Conservation (phyloP, 1,140 invertebrate species). For the Olivierus martensii region DNA sequence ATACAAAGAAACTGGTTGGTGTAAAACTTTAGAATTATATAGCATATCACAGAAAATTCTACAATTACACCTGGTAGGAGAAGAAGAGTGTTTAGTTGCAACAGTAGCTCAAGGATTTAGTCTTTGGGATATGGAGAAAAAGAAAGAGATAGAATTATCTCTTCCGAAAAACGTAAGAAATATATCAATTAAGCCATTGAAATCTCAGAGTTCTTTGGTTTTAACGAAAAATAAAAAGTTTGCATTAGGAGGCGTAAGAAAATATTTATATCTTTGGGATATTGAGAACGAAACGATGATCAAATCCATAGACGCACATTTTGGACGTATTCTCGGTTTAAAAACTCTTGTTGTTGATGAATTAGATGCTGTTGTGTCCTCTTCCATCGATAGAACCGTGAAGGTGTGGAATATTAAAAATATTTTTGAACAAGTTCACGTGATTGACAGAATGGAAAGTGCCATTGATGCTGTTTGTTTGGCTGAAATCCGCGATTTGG, state of each 20-base stretch:
- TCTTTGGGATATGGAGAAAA: conserved; percentile 20
- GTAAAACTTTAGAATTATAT: too few species aligned
- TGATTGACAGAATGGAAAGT: conserved; percentile 87
- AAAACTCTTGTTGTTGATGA: conserved; percentile 67
- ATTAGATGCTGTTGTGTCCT: conserved; percentile 89
- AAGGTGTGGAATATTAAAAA: conserved; percentile 99
- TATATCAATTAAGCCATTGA: conserved; percentile 75
- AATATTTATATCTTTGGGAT: conserved; percentile 91
- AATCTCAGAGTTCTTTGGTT: conserved; percentile 71
- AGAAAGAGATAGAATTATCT: conserved; percentile 42
- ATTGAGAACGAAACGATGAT: conserved; percentile 59
- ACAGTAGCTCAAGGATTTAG: not conserved
- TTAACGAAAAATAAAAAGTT: conserved; percentile 79
- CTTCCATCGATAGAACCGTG: conserved; percentile 92
- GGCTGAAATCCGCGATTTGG: conserved; percentile 53
- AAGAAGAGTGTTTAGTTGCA: conserved; percentile 7
- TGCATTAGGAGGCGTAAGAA: conserved; percentile 86
- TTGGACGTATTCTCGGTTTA: conserved; percentile 86
- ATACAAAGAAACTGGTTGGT: too few species aligned
- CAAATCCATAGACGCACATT: conserved; percentile 91
- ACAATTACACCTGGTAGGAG: not conserved
- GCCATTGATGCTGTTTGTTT: conserved; percentile 83
- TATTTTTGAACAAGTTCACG: conserved; percentile 93
- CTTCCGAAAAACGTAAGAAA: conserved; percentile 82
- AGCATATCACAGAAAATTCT: not conserved